Evolutionary conservation across 2,888 invertebrate genomes (phyloP), one percentile per base, ranked within the genome.

Genomic region (Lasioglossum malachurum): DNA sequence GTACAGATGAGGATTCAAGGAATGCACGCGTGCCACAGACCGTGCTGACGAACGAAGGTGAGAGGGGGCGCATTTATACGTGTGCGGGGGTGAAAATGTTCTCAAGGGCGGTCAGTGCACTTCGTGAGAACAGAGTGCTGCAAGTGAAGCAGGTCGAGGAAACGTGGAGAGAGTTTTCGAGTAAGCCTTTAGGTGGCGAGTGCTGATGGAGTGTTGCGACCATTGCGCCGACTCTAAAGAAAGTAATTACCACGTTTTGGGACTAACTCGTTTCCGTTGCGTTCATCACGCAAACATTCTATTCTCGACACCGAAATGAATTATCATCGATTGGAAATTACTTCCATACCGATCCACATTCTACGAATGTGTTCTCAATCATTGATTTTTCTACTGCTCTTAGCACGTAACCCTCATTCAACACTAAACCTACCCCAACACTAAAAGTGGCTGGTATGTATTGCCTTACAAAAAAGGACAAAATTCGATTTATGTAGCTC

Each of bases 121-220:
- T n/a, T 69, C 69, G 41, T 69, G 69, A 69, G n/a, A 69, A 69
- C 69, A 69, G 41, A 69, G 38, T 41, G 69, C 69, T 41, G 69
- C 69, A 23, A 41, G 69, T 41, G 38, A 69, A 41, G 69, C 69
- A n/a, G 69, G 41, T n/a, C 35, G 69, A 41, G 41, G 41, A 41
- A 69, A 41, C 69, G 69, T 69, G 69, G 41, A 41, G 69, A 69
- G 69, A 69, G 69, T 69, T 69, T 69, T 69, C n/a, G 69, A 69
- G 69, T 38, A 38, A 38, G 69, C 69, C 69, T 69, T 69, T 38
- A 41, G 38, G 69, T 38, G 38, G 69, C 23, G n/a, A 41, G 23
- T n/a, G 69, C 69, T 69, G 41, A 69, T 69, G 41, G 23, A 69
- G 14, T 69, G 69, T 69, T 41, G 69, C 4, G 41, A 69, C 69